A percentile compares a stretch with the other conserved stretches of the same genome.
Conservation (phyloP, 2,113 vertebrate species). For the Raja brachyura region DNA sequence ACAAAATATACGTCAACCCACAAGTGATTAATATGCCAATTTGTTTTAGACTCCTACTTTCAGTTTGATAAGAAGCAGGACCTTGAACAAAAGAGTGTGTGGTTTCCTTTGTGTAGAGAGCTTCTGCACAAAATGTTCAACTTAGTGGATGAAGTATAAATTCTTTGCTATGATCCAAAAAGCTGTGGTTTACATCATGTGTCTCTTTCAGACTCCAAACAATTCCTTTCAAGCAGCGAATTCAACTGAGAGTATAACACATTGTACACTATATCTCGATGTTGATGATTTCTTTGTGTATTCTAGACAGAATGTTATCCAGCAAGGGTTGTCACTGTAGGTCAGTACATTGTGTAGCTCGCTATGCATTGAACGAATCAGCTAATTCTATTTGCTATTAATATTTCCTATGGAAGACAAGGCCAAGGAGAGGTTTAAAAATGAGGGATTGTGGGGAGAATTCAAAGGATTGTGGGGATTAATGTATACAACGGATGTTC, state of each 20-base stretch:
- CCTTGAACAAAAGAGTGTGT: background rate
- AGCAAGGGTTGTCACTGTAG: background rate
- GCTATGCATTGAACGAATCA: background rate
- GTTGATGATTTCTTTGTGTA: background rate
- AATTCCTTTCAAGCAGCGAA: slow-evolving; percentile 15
- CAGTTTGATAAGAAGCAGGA: background rate
- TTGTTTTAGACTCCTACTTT: background rate
- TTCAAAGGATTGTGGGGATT: no score
- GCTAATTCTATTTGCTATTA: background rate
- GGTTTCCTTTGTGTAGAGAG: background rate
- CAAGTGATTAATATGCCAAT: background rate
- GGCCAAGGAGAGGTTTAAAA: no score
- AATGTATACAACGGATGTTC: no score
- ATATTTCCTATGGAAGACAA: background rate
- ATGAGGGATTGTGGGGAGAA: no score
- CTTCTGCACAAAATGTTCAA: no score
- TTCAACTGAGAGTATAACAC: background rate
- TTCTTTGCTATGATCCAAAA: background rate
- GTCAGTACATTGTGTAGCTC: background rate
- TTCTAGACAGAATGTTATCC: background rate
- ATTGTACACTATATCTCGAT: background rate
- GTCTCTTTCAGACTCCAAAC: background rate
- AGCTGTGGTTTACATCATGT: background rate
- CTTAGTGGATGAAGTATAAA: background rate
- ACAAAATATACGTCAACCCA: background rate